phyloP scores from a whole-genome alignment of 37 sponge, comb jelly and placozoan genomes.

The Diacarnus erythraeanus region DNA sequence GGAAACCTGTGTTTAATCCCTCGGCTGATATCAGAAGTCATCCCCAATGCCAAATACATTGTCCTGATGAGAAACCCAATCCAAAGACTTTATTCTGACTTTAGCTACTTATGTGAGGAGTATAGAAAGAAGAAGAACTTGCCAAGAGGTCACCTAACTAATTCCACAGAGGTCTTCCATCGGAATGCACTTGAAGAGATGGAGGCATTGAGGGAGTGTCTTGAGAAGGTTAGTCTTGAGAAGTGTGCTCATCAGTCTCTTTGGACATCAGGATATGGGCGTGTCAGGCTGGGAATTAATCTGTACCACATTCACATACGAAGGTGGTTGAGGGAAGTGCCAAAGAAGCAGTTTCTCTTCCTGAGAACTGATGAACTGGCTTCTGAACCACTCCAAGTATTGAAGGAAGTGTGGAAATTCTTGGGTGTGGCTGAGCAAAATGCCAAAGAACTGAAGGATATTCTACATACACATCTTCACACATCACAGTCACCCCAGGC shows the following conservation, averaged over 20 bases:
- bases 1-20: conserved; percentile 39
- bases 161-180: conserved; percentile 16
- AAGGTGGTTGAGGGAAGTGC: conserved; percentile 37
- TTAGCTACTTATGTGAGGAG: conserved; percentile 33
- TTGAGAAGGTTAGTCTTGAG: background rate
- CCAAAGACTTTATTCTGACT: conserved; percentile 51
- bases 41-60: conserved; percentile 57
- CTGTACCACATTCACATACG: conserved; percentile 44
- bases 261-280: background rate
- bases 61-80: conserved; percentile 55
- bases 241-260: conserved; percentile 7
- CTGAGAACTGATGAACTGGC: conserved; percentile 49
- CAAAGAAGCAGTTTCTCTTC: conserved; percentile 49
- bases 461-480: conserved; percentile 19
- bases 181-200: background rate
- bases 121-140: background rate
- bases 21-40: conserved; percentile 21
- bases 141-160: background rate
- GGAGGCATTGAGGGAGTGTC: conserved; percentile 3
- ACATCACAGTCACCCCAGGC: too few species aligned
- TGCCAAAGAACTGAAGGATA: conserved; percentile 8
- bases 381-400: conserved; percentile 4
- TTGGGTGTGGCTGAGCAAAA: conserved; percentile 12
- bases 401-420: conserved; percentile 48
- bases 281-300: conserved; percentile 44